Evolutionary conservation across 2,888 invertebrate species (phyloP).

Genomic region (Taphrorychus bicolor): DNA sequence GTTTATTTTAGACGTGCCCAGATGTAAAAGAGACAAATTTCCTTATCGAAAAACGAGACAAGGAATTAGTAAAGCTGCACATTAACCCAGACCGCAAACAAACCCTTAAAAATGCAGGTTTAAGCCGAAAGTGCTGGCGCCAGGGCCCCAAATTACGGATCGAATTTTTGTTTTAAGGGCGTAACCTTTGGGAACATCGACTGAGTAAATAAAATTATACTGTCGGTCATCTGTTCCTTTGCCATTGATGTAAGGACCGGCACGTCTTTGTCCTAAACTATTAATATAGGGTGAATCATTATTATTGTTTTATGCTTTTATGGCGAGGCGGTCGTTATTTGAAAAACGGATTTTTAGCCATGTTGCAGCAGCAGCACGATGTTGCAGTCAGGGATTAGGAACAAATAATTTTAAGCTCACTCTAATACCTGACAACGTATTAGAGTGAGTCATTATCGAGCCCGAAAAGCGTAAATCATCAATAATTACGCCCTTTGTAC

Average conservation of each 20-base stretch:
- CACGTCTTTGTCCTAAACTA: conserved; percentile 3
- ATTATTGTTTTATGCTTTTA: not conserved
- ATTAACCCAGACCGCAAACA: not conserved
- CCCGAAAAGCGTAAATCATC: too few relatives aligned
- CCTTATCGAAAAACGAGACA: not conserved
- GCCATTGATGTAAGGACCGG: conserved; percentile 24
- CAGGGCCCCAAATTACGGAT: conserved; percentile 22
- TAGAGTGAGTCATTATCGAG: too few relatives aligned
- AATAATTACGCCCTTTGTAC: too few relatives aligned
- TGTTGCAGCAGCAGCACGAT: too few relatives aligned
- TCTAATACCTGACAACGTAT: too few relatives aligned
- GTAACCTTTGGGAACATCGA: conserved; percentile 25
- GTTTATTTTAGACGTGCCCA: not conserved
- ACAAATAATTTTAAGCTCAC: too few relatives aligned
- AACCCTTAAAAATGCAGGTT: not conserved
- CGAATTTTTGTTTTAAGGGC: conserved; percentile 29
- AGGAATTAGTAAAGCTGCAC: too few relatives aligned
- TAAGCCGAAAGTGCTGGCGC: conserved; percentile 15
- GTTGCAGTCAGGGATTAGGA: too few relatives aligned
- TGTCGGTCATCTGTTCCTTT: conserved; percentile 30
- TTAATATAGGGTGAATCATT: conserved; percentile 26
- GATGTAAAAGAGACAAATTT: conserved; percentile 7
- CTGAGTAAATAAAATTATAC: conserved; percentile 34
- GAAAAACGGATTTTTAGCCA: too few relatives aligned
- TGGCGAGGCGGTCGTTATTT: not conserved